Evolutionary conservation across 1,140 invertebrate genomes (phyloP).

Genomic region (Sinella curviseta): DNA sequence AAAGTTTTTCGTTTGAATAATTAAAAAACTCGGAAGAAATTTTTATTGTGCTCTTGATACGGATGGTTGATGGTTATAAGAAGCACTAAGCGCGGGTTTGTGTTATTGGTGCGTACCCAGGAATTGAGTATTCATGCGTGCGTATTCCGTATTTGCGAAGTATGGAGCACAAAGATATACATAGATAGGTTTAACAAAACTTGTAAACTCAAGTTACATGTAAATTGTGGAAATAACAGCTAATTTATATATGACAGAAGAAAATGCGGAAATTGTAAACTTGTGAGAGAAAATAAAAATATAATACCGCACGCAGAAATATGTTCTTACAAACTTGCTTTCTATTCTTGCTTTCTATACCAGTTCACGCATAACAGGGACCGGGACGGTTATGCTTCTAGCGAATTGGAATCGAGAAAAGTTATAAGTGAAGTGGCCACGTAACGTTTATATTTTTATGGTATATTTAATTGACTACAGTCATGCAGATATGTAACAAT

Average conservation of each 20-base stretch:
- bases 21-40: too few relatives aligned
- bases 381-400: too few relatives aligned
- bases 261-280: background rate
- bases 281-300: background rate
- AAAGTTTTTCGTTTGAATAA: too few relatives aligned
- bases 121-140: too few relatives aligned
- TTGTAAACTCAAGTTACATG: too few relatives aligned
- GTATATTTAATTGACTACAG: background rate
- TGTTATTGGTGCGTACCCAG: too few relatives aligned
- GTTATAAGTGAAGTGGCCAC: background rate
- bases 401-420: background rate
- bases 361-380: background rate
- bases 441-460: background rate
- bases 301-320: background rate
- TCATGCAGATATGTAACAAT: background rate
- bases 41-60: too few relatives aligned
- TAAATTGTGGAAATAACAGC: background rate
- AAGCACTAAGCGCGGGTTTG: too few relatives aligned
- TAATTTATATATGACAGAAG: background rate
- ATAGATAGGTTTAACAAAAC: background rate
- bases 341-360: background rate
- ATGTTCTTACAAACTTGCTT: background rate
- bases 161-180: too few relatives aligned
- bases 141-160: too few relatives aligned
- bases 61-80: too few relatives aligned